Base-by-base conservation (phyloP, 2,797 vertebrate species). In the Dromococcyx pavoninus region DNA sequence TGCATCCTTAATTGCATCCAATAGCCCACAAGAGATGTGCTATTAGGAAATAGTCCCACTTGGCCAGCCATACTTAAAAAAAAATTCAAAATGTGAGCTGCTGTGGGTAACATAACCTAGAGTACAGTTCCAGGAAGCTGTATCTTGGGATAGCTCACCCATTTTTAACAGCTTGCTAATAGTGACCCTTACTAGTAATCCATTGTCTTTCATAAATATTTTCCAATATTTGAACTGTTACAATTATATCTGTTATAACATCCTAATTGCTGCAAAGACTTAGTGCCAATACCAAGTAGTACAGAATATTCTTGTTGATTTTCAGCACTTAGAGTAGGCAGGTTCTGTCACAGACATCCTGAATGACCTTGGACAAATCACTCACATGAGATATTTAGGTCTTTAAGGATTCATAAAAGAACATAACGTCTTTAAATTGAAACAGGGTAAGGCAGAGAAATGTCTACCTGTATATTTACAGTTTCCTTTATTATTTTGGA, bases 191-290 rank as follows among this genome's bases (percentile, higher is more conserved):
- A 46, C 11, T 22, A 51, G 24, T 12, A 57, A 70, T 5, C 11
- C 30, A 5, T 46, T 88, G 22, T n/a, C 37, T 69, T 75, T 54
- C 23, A 35, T 7, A 44, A 39, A 14, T 37, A n/a, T 53, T 56
- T 81, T 62, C 33, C 18, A 66, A 17, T 13, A 58, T 32, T 81
- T 74, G 12, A 53, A 30, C 13, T 25, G 27, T 48, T 28, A 22
- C 7, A 83, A 69, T 7, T 54, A 1, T 8, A 51, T 2, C 71
- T 74, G 41, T 70, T 57, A 11, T 23, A 56, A 86, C 76, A 35
- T 25, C 58, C 46, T 54, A 71, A 86, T 4, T 86, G 37, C 69
- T 86, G 87, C 87, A 92, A 95, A 95, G 78, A 88, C 89, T 89
- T 80, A 77, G 54, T 96, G 89, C 75, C 53, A 50, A 92, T 71